Evolutionary conservation across 2,113 vertebrate species (phyloP).

Genomic region (Triplophysa siluroides): DNA sequence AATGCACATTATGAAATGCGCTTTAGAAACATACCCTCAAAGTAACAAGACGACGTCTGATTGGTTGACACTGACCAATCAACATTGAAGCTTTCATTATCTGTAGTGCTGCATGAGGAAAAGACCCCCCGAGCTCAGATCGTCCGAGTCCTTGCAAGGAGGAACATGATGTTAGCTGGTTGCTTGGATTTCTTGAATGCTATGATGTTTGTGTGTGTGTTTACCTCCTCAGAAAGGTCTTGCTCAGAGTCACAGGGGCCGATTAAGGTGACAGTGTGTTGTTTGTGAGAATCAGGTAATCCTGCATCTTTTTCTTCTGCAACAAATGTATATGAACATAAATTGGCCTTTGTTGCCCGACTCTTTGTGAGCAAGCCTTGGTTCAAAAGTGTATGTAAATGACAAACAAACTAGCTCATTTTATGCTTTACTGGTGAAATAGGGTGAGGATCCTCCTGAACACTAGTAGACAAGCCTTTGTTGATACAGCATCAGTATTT

Average conservation of each 20-base stretch:
- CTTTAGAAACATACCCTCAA: slow-evolving; percentile 77
- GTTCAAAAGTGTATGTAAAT: neutral
- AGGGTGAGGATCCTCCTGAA: too few relatives aligned
- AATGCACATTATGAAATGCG: too few relatives aligned
- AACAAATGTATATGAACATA: neutral
- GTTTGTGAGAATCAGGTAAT: slow-evolving; percentile 1
- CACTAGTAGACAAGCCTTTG: too few relatives aligned
- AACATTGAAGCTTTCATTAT: slow-evolving; percentile 76
- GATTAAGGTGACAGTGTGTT: slow-evolving; percentile 33
- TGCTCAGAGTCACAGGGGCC: slow-evolving; percentile 59
- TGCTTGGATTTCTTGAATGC: neutral
- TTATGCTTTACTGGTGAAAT: too few relatives aligned
- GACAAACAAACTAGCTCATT: neutral
- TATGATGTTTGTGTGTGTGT: neutral
- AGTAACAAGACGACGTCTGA: slow-evolving; percentile 75
- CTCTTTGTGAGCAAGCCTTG: neutral
- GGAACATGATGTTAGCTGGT: neutral
- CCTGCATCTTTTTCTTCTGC: slow-evolving; percentile 28
- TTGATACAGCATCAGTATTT: too few relatives aligned
- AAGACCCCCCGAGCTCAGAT: slow-evolving; percentile 92
- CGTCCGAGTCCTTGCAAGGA: slow-evolving; percentile 79
- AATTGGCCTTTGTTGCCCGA: too few relatives aligned
- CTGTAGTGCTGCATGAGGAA: slow-evolving; percentile 85
- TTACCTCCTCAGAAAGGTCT: slow-evolving; percentile 79
- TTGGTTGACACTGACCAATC: slow-evolving; percentile 76